Evolutionary conservation across 2,113 vertebrate species (phyloP), one percentile per base, ranked within the genome.

Genomic region (Chaetorhynchus papuensis): DNA sequence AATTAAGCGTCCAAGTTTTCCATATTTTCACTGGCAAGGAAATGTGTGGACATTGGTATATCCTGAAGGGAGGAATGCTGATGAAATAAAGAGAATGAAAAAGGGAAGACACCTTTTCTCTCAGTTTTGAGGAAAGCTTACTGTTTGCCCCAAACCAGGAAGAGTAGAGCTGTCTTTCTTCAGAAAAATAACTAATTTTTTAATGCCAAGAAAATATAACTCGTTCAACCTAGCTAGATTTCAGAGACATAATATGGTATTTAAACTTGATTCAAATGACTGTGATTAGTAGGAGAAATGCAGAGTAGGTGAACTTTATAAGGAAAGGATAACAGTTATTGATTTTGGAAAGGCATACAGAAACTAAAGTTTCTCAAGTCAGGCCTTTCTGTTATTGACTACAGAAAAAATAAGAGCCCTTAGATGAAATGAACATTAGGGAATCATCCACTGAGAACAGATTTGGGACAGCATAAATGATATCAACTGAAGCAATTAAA

Each of bases 31-130:
- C 39, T 35, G 63, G 9, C 31, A 81, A 70, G 45, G 23, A 61
- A 91, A 65, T 8, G 47, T 37, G 24, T 33, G 21, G 35, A 68
- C 15, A 42, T 2, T 9, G 11, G 27, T 59, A 64, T 30, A 56
- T 21, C 7, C 35, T 0, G 0, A 68, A 81, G 15, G 18, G 7
- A 70, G 22, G 44, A 91, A 68, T 14, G 11, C 1, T 82, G 39
- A 78, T 44, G 17, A 84, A 81, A 20, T 35, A 75, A 75, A 68
- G 44, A 87, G n/a, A 87, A 93, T 30, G 41, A 79, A 65, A 91
- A 87, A 26, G 11, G 10, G 27, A 75, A 37, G 13, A 47, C 5
- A 61, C 13, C 50, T 42, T 81, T 65, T 22, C 50, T 71, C 24
- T 56, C 18, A 4, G 10, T 64, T 84, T 54, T 76, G 60, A 94